Evolutionary conservation across 2,113 vertebrate genomes (phyloP), one percentile per base, ranked within the genome.

Genomic region (Corythaixoides concolor): DNA sequence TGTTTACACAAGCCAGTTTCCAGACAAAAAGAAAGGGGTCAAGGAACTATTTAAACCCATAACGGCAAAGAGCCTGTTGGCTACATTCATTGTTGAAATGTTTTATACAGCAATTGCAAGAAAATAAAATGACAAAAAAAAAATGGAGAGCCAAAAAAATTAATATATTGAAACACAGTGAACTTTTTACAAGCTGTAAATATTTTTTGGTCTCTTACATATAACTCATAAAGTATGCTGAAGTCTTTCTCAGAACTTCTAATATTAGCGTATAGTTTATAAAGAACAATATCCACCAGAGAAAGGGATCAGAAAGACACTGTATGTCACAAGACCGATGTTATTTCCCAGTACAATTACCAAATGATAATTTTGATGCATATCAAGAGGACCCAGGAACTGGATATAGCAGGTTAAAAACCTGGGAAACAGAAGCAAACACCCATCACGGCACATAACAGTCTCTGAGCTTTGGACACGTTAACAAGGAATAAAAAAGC

Each of bases 21-120:
- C 53, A 90, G 77, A 91, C 70, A 68, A 88, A 78, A 85, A 28
- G 2, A 50, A 73, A 58, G 64, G 32, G 85, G 81, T 90, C 33
- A 6, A 76, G 88, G 88, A 95, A 94, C 69, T 85, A 89, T 93
- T 96, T 95, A 95, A 97, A 88, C 39, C 78, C 45, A 14, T 5
- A 7, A 70, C 45, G 30, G 69, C 81, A 95, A 96, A 90, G 60
- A 96, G 97, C 85, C 89, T 97, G 50, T 63, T 97, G 96, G 96
- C 93, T 88, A 33, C 58, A 19, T 32, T 88, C 15, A 18, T 55
- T 72, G 47, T 37, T 22, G 28, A 85, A 96, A 72, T 88, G 75
- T 70, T 97, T 97, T 94, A 95, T 86, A 95, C 94, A 96, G 94
- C 83, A 95, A 95, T 20, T 53, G 84, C 91, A 95, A 95, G 82